phyloP scores from a whole-genome alignment of 2,797 vertebrate genomes.

The Antrozous pallidus region DNA sequence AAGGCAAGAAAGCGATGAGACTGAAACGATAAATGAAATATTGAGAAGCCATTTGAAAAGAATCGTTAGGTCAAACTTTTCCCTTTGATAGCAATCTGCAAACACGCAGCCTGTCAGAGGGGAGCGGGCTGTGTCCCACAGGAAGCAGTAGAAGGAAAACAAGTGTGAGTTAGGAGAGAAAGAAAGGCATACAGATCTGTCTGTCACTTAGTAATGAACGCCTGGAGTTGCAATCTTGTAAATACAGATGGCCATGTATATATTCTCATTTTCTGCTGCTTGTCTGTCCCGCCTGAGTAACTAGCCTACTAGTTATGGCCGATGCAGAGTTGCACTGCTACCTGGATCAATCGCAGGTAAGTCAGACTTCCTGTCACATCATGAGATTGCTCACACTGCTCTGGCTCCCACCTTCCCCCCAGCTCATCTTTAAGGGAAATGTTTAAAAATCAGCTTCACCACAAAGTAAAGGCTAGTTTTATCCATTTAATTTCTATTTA shows the following conservation, averaged over 20 bases:
- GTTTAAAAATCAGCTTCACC: constrained; percentile 5
- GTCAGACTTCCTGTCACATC: rapidly evolving
- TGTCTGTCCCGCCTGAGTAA: neutral
- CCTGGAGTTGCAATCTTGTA: neutral
- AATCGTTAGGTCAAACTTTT: constrained; percentile 36
- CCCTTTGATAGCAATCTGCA: neutral
- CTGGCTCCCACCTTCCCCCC: too few species aligned
- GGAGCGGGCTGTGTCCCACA: neutral
- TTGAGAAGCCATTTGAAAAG: constrained; percentile 45
- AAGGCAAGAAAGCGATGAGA: neutral
- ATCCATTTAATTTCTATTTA: neutral
- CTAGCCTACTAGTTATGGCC: neutral
- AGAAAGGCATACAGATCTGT: neutral
- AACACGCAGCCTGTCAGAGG: neutral
- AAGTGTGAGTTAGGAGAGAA: neutral
- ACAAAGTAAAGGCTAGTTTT: neutral
- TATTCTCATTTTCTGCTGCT: neutral
- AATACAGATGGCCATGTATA: neutral
- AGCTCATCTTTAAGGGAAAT: neutral
- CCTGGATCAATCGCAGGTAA: neutral
- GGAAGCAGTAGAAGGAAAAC: neutral
- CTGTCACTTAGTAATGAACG: constrained; percentile 9
- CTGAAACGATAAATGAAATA: constrained; percentile 55
- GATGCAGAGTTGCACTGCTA: rapidly evolving
- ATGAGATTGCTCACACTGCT: neutral